phyloP scores from a whole-genome alignment of 2,113 vertebrate genomes.

The Pardalotus punctatus region DNA sequence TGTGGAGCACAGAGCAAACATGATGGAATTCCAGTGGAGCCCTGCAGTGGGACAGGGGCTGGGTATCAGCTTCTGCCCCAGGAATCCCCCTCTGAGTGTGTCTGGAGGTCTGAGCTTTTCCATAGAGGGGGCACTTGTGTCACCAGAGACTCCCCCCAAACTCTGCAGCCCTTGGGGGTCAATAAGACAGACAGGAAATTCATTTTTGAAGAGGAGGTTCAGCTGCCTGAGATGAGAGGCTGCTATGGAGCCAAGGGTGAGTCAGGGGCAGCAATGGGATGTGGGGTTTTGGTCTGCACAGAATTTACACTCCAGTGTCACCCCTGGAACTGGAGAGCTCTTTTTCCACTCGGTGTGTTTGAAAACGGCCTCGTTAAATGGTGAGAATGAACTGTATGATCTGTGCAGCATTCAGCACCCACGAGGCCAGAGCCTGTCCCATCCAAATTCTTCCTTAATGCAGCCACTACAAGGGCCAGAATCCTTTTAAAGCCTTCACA shows the following conservation, averaged over 20 bases:
- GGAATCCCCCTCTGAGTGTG: background rate
- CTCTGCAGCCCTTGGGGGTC: background rate
- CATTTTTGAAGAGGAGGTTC: rapidly evolving
- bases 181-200: background rate
- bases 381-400: background rate
- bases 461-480: background rate
- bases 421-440: background rate
- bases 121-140: background rate
- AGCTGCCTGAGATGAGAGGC: background rate
- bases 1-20: background rate
- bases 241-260: background rate
- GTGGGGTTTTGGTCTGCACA: background rate
- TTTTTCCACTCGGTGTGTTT: background rate
- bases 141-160: background rate
- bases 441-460: background rate
- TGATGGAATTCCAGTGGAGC: background rate
- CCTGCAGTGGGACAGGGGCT: background rate
- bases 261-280: background rate
- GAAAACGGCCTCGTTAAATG: background rate
- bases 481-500: background rate
- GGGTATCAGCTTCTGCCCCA: background rate
- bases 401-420: background rate
- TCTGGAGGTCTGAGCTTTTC: background rate
- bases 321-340: background rate
- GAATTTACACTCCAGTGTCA: background rate